Percentiles rank a stretch among this genome's conserved stretches.
Evolutionary conservation across 37 sponge, comb jelly and placozoan species (phyloP).

Genomic region (Oscarella lobularis): DNA sequence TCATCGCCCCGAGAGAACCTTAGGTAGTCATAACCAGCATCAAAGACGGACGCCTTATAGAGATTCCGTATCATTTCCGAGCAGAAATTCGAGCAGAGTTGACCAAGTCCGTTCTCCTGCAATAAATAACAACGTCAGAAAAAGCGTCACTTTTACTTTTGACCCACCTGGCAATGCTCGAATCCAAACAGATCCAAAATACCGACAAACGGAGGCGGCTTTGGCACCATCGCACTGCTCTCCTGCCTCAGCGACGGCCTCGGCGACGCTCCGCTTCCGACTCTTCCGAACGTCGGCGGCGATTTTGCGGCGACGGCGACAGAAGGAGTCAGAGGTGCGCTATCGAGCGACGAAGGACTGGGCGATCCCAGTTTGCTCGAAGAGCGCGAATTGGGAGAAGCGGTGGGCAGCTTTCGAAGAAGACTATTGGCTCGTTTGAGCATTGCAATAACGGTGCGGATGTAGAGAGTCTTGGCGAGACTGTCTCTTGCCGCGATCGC

Average conservation of each 20-base stretch:
- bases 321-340: too few species aligned
- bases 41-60: constrained; percentile 30
- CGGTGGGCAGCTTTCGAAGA: constrained; percentile 28
- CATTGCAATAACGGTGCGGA: constrained; percentile 62
- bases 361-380: neutral
- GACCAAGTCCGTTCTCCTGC: constrained; percentile 52
- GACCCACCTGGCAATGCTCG: constrained; percentile 43
- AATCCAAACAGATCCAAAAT: constrained; percentile 71
- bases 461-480: constrained; percentile 71
- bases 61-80: constrained; percentile 43
- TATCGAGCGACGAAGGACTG: too few species aligned
- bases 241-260: neutral
- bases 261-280: too few species aligned
- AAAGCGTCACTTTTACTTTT: too few species aligned
- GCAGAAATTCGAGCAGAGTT: constrained; percentile 54
- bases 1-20: too few species aligned
- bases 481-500: constrained; percentile 74
- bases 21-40: neutral
- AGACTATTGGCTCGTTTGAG: constrained; percentile 67
- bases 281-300: neutral
- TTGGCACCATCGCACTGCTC: neutral
- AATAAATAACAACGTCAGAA: neutral
- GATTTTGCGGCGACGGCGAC: neutral
- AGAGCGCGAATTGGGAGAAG: neutral
- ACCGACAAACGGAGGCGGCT: constrained; percentile 2